phyloP scores from a whole-genome alignment of 1,140 invertebrate species.

The Neodiprion virginianus region DNA sequence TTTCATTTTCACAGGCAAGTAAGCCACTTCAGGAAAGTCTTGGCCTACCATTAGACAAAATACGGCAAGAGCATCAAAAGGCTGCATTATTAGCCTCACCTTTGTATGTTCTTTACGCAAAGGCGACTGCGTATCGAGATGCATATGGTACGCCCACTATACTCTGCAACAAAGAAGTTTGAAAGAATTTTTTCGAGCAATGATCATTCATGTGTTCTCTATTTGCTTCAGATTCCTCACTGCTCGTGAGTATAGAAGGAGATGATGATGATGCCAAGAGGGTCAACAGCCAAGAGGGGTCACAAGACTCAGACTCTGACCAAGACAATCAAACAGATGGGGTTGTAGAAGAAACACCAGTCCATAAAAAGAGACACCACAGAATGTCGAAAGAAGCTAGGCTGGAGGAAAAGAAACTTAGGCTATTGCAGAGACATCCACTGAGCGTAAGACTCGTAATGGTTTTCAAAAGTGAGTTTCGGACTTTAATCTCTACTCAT shows the following conservation, averaged over 20 bases:
- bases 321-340: constrained; percentile 63
- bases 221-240: constrained; percentile 54
- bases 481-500: not conserved
- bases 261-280: constrained; percentile 83
- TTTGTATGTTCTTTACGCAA: constrained; percentile 88
- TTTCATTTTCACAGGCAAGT: constrained; percentile 69
- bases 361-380: constrained; percentile 69
- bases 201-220: constrained; percentile 10
- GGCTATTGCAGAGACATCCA: constrained; percentile 77
- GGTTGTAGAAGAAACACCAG: constrained; percentile 60
- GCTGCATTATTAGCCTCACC: constrained; percentile 81
- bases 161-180: constrained; percentile 2
- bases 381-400: constrained; percentile 66
- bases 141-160: constrained; percentile 68
- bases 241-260: constrained; percentile 72
- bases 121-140: constrained; percentile 83
- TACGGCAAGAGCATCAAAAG: constrained; percentile 75
- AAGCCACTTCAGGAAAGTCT: constrained; percentile 91
- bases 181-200: constrained; percentile 20
- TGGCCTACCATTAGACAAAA: constrained; percentile 79
- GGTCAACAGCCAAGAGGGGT: constrained; percentile 66
- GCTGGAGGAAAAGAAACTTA: constrained; percentile 71
- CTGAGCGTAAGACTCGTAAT: constrained; percentile 72
- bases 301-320: constrained; percentile 71
- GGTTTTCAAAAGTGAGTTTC: constrained; percentile 58